Evolutionary conservation across 2,797 vertebrate genomes (phyloP), one percentile per base, ranked within the genome.

Genomic region (Onychomys torridus): DNA sequence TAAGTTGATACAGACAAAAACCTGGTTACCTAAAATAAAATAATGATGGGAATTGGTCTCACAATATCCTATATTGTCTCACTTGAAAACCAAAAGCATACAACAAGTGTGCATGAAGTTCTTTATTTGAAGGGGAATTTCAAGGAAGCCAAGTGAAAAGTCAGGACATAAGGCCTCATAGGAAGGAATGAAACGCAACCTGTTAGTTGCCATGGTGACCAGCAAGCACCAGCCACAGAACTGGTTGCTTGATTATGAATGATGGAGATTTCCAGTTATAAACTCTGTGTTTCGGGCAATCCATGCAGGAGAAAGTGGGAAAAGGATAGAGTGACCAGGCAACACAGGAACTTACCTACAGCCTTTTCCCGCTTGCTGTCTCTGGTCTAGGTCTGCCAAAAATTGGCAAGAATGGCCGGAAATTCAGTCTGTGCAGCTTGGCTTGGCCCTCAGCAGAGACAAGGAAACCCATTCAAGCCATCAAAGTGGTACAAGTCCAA

Each of bases 41-140:
- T 75, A 78, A 90, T 69, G 13, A 86, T 32, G 16, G 76, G 90
- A 87, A 77, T 73, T n/a, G 55, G 16, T 95, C 94, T 88, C 73
- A 96, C 92, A 84, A 67, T 61, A 40, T 73, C 34, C 91, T 84
- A 34, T 32, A 88, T 2, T 57, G 85, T 43, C 46, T 92, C 83
- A 52, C 37, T 34, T 84, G 37, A 71, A 93, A 94, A 57, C 27
- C 10, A 57, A 91, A 17, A 81, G 6, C 16, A 55, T 61, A 46
- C 32, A 9, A 49, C 34, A 76, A 89, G 91, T n/a, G 19, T 40
- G 8, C 40, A 57, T 27, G 16, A 12, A 67, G 14, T 57, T 61
- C n/a, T 93, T 17, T 55, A 55, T 55, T 55, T 55, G 52, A 77
- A 6, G 6, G 12, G 8, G 71, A 79, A 87, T n/a, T 16, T 43